A percentile compares a stretch with the other conserved stretches of the same genome.
Conservation (phyloP, 2,797 vertebrate species). For the Chromobotia macracanthus region DNA sequence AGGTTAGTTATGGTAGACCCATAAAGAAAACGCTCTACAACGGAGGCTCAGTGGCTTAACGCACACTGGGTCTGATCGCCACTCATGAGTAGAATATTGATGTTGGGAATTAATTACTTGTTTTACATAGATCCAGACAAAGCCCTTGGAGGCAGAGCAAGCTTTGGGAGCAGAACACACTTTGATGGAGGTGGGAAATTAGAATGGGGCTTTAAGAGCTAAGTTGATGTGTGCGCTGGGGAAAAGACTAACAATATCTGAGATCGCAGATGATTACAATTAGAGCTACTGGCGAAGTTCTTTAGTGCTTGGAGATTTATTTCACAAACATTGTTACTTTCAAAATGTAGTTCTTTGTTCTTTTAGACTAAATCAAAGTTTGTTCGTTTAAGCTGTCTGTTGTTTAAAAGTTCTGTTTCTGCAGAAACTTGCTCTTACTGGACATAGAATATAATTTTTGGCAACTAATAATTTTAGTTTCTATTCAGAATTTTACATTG, state of each 20-base stretch:
- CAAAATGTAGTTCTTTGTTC: constrained; percentile 29
- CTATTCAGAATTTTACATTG: not conserved
- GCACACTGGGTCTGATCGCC: constrained; percentile 60
- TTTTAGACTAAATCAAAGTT: constrained; percentile 4
- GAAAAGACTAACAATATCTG: constrained; percentile 74
- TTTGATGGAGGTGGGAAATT: constrained; percentile 80
- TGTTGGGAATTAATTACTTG: constrained; percentile 80
- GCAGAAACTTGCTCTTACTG: not conserved
- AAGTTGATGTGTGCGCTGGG: constrained; percentile 75
- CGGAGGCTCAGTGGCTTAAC: constrained; percentile 53
- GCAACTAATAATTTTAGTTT: not conserved
- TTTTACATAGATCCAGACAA: constrained; percentile 70
- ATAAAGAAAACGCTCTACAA: constrained; percentile 52
- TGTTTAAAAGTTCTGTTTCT: not conserved
- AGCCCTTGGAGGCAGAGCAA: constrained; percentile 51
- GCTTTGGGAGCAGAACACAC: constrained; percentile 63
- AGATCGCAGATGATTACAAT: constrained; percentile 79
- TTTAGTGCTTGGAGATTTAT: constrained; percentile 62
- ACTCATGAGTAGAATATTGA: constrained; percentile 77
- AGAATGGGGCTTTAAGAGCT: constrained; percentile 77
- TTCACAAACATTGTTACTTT: constrained; percentile 42
- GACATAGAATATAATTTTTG: not conserved
- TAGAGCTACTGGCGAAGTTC: constrained; percentile 75
- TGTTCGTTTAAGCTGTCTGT: not conserved
- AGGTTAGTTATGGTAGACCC: constrained; percentile 57